Base-by-base conservation (phyloP, 1,140 invertebrate genomes). In the Anoplolepis gracilipes region DNA sequence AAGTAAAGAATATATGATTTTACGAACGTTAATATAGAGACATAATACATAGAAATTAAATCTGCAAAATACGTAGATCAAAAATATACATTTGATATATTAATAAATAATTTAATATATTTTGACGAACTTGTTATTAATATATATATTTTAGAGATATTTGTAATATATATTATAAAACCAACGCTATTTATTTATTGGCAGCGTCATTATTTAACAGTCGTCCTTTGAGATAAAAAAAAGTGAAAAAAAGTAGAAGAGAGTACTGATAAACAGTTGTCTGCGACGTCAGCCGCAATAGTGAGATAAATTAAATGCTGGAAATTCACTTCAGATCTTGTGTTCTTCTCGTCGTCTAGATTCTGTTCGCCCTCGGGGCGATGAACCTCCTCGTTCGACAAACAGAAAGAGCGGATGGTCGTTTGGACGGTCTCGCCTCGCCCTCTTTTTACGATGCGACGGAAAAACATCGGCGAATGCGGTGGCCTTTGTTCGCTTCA, bases 391-490 rank as follows among this genome's bases (percentile, higher is more conserved):
- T 64, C 53, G 65, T 88, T 78, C 72, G 46, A 59, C 70, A 64
- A 55, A 70, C 33, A 49, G 86, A 62, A 85, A 67, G 72, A 67
- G 30, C 36, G 55, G 46, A 81, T 53, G 11, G 59, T 72, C 55
- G 75, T 76, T 87, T 55, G 78, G 53, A n/a, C 42, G 61, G 36
- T 86, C 55, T 49, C 73, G 62, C 55, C 65, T 78, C 82, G 62
- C 65, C 62, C 72, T 70, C 65, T 88, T 90, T 90, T 90, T 90
- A 88, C 78, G 88, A 84, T 70, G 70, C 33, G 30, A 75, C 57
- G 67, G 64, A 53, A 88, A 84, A 88, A 88, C 77, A 88, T 53
- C 61, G 22, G 49, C 28, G 57, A 75, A 36, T 75, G 59, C 55
- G 49, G 84, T 49, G 46, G 61, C 65, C 78, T 89, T 89, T 89